These are phyloP conservation scores for Tragelaphus eurycerus DNA, from an alignment of 2,797 vertebrate genomes.

Conservation along the genomic window DNA sequence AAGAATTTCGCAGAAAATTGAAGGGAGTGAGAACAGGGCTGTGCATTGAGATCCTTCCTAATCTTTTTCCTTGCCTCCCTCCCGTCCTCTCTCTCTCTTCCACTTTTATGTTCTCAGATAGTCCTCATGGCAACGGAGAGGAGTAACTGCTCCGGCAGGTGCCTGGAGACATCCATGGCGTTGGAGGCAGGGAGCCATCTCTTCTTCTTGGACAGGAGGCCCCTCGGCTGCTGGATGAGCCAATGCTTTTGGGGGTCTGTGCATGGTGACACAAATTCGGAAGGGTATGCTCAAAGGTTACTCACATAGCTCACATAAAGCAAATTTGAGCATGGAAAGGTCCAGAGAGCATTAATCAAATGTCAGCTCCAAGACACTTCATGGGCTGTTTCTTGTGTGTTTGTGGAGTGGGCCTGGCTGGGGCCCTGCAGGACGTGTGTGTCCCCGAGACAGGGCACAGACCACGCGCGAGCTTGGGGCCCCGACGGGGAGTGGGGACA, in stretches of 20 bases:
- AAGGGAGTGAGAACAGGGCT: not conserved
- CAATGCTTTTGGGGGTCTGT: not conserved
- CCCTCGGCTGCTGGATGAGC: not conserved
- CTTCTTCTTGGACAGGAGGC: not conserved
- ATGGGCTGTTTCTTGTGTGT: not conserved
- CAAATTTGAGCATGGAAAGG: slow-evolving; percentile 62
- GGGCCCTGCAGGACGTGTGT: not conserved
- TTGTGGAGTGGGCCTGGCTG: slow-evolving; percentile 10
- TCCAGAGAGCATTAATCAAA: slow-evolving; percentile 59
- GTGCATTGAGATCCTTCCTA: too few species aligned
- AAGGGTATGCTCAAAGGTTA: slow-evolving; percentile 51
- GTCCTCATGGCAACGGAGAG: not conserved
- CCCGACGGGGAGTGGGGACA: not conserved
- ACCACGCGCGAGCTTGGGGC: not conserved
- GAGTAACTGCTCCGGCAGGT: accelerated
- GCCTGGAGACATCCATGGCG: accelerated
- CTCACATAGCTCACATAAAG: slow-evolving; percentile 62
- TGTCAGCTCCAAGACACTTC: slow-evolving; percentile 50
- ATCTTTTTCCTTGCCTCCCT: too few species aligned
- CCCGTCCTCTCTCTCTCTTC: not conserved
- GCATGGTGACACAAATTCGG: slow-evolving; percentile 49
- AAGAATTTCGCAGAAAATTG: not conserved
- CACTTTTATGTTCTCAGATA: not conserved
- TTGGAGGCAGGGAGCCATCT: too few species aligned
- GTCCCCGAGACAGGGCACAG: not conserved